Evolutionary conservation across 2,888 invertebrate genomes (phyloP).

Genomic region (Folsomia manolachei): DNA sequence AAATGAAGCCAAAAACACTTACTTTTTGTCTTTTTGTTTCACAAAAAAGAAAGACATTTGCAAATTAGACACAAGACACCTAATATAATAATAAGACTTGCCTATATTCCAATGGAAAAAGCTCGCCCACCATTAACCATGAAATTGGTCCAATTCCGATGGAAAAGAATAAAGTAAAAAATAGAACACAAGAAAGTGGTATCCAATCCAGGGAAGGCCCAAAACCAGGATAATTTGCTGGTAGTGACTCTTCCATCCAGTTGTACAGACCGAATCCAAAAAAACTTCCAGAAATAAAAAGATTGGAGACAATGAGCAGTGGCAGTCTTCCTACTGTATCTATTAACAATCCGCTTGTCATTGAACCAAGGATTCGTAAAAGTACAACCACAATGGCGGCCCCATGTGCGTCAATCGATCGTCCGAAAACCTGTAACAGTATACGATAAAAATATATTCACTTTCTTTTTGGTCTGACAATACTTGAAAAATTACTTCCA

Average conservation of each 20-base stretch:
- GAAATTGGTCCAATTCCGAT: slow-evolving; percentile 84
- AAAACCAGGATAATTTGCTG: slow-evolving; percentile 52
- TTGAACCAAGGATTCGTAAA: slow-evolving; percentile 79
- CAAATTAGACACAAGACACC: not conserved
- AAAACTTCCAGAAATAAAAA: slow-evolving; percentile 80
- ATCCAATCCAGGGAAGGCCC: slow-evolving; percentile 65
- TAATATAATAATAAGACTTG: slow-evolving; percentile 22
- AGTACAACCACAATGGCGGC: slow-evolving; percentile 82
- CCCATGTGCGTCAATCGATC: slow-evolving; percentile 70
- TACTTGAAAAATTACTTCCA: not conserved
- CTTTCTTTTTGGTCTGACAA: not conserved
- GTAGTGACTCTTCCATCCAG: slow-evolving; percentile 70
- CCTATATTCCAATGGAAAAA: slow-evolving; percentile 69
- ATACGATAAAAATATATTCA: not conserved
- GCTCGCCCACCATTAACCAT: slow-evolving; percentile 75
- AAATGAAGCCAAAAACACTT: too few species aligned
- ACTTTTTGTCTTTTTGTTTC: too few species aligned
- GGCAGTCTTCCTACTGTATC: slow-evolving; percentile 83
- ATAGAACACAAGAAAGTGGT: slow-evolving; percentile 74
- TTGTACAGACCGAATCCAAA: slow-evolving; percentile 81
- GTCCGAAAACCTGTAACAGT: slow-evolving; percentile 47
- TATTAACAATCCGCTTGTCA: slow-evolving; percentile 75
- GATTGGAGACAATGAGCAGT: slow-evolving; percentile 75
- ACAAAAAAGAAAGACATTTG: not conserved
- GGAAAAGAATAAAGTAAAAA: slow-evolving; percentile 82